phyloP scores from a whole-genome alignment of 2,888 invertebrate genomes.

The Exephanes ischioxanthus region DNA sequence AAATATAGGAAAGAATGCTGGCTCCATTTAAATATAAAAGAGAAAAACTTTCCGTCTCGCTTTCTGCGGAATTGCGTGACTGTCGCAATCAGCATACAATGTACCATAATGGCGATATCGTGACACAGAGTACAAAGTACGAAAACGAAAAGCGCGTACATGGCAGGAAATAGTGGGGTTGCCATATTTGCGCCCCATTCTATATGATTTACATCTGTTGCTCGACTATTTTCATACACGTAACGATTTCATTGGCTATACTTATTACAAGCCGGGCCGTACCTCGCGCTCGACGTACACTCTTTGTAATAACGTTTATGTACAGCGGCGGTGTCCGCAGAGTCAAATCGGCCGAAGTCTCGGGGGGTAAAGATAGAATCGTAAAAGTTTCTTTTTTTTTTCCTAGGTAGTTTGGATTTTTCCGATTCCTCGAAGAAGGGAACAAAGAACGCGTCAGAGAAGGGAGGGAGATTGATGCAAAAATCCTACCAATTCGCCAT shows the following conservation, averaged over 20 bases:
- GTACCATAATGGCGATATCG: conserved; percentile 24
- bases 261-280: not conserved
- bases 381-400: not conserved
- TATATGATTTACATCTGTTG: conserved; percentile 23
- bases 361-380: not conserved
- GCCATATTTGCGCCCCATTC: conserved; percentile 4
- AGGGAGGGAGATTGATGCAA: conserved; percentile 24
- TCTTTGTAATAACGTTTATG: not conserved
- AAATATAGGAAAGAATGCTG: conserved; percentile 7
- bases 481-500: conserved; percentile 34
- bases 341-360: not conserved
- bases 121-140: conserved; percentile 15
- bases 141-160: conserved; percentile 12
- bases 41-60: conserved; percentile 2
- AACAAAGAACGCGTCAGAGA: not conserved
- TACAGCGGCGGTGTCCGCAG: not conserved
- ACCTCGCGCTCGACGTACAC: not conserved
- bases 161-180: conserved; percentile 20
- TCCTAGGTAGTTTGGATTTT: not conserved
- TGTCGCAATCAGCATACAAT: conserved; percentile 9
- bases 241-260: conserved; percentile 22
- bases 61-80: conserved; percentile 20
- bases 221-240: conserved; percentile 11
- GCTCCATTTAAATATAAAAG: not conserved
- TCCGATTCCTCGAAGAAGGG: conserved; percentile 1